Base-by-base conservation (phyloP, 2,113 vertebrate species). In the Pseudopipra pipra region DNA sequence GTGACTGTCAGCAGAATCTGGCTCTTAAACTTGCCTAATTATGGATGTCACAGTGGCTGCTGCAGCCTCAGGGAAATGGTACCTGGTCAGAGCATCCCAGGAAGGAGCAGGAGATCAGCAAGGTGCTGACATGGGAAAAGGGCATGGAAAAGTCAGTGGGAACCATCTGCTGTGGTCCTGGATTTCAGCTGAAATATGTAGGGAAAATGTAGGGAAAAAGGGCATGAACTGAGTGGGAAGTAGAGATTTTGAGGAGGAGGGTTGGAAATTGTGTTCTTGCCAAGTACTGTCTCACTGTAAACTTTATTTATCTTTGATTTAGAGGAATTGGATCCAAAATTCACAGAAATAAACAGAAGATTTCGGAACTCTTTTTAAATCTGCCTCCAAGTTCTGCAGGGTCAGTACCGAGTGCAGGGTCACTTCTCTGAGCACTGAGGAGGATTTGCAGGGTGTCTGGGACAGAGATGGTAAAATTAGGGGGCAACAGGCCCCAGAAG, bases 261-360 rank as follows among this genome's bases (percentile, higher is more conserved):
- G 44, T 8, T 89, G 63, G 22, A 65, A 58, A 47, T 89, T 66
- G 11, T 85, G 87, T 77, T 80, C 85, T 85, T 94, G 92, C 73
- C 92, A 89, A 84, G 81, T 51, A 5, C 33, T 19, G 6, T 61
- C 61, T 61, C 25, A 30, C 89, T 84, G 41, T 87, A 89, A 93
- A 52, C 76, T 92, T 80, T 51, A 55, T 77, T 89, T 55, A 84
- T 94, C 92, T 94, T 89, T 58, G 67, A 89, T 85, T 79, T 67
- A 55, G 46, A 65, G 77, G 55, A 78, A 70, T 4, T 31, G 51
- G 77, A 87, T 91, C 87, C 90, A 80, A 91, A 95, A 89, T 66
- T 76, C 77, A 81, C 77, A 81, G 85, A 85, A 91, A 58, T 66
- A 70, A 72, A 91, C 78, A 85, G 63, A 35, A 75, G 52, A 33